phyloP scores from a whole-genome alignment of 2,113 vertebrate species.

The Panthera tigris region DNA sequence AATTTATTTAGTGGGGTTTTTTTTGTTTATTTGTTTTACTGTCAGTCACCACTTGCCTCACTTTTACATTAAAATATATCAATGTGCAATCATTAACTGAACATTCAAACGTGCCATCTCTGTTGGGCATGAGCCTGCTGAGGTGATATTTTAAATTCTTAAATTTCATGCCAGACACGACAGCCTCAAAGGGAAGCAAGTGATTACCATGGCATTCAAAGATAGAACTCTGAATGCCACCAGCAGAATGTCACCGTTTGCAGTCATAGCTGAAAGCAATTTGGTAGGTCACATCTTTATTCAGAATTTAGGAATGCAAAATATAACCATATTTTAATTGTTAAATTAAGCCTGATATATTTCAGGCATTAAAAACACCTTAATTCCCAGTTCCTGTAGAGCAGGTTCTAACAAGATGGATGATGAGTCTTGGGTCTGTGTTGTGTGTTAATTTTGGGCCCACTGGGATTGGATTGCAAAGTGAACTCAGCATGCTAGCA shows the following conservation, averaged over 20 bases:
- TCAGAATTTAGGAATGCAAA: constrained; percentile 20
- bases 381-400: background rate
- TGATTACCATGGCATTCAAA: constrained; percentile 59
- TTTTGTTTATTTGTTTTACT: background rate
- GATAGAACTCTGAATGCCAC: constrained; percentile 62
- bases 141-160: constrained; percentile 60
- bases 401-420: background rate
- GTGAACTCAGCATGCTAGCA: background rate
- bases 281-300: background rate
- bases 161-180: constrained; percentile 54
- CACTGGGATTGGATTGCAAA: background rate
- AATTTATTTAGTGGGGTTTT: background rate
- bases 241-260: background rate
- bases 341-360: background rate
- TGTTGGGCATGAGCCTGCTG: constrained; percentile 2
- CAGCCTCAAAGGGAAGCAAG: constrained; percentile 62
- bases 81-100: background rate
- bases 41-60: background rate
- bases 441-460: background rate
- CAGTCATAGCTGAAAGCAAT: background rate
- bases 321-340: background rate
- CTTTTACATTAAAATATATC: background rate
- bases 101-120: background rate
- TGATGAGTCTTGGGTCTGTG: background rate
- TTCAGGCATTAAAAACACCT: background rate